phyloP scores from a whole-genome alignment of 2,797 vertebrate species.

The Muscicapa striata region DNA sequence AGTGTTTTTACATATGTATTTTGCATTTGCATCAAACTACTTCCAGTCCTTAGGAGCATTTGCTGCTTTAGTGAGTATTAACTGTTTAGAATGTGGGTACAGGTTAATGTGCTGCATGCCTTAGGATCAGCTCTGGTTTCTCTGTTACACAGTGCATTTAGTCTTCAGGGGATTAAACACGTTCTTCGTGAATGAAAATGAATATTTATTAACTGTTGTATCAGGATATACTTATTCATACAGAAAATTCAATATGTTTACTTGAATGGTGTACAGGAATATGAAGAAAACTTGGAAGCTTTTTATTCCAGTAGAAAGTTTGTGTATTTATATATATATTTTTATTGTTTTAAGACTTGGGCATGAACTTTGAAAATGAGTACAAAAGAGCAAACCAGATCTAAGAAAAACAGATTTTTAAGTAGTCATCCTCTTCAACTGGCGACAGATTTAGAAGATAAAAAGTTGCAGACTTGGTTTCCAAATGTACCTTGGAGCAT shows the following conservation, averaged over 20 bases:
- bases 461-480: neutral
- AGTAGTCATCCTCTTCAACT: neutral
- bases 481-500: neutral
- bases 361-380: neutral
- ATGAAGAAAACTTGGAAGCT: neutral
- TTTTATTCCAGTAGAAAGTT: neutral
- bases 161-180: slow-evolving; percentile 23
- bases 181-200: slow-evolving; percentile 31
- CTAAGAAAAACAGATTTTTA: neutral
- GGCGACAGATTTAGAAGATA: neutral
- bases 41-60: slow-evolving; percentile 40
- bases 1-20: slow-evolving; percentile 70
- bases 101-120: slow-evolving; percentile 21
- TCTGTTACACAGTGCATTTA: neutral
- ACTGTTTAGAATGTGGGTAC: neutral
- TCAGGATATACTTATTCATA: slow-evolving; percentile 7
- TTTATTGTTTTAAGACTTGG: neutral
- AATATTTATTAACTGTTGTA: slow-evolving; percentile 49
- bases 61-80: neutral
- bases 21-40: slow-evolving; percentile 61
- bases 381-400: neutral
- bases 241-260: neutral
- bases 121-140: slow-evolving; percentile 21
- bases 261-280: neutral
- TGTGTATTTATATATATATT: neutral